Evolutionary conservation across 2,888 invertebrate species (phyloP), one percentile per base, ranked within the genome.

Genomic region (Amblyjoppa proteus): DNA sequence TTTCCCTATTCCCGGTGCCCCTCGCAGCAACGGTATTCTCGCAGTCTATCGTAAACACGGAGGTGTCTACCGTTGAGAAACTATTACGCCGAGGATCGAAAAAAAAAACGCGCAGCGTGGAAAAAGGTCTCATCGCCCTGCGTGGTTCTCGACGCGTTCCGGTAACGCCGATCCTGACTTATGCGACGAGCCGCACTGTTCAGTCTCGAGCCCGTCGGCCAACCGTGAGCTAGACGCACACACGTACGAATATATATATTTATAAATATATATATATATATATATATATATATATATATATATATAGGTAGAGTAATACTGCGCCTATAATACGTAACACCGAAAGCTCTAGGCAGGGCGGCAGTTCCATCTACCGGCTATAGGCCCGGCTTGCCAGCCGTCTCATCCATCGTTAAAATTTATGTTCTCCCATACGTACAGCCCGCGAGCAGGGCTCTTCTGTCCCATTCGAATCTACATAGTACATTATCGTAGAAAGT

Each of bases 331-430:
- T 73, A 77, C 73, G 82, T 78, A 78, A 74, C 78, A 61, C 61
- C 38, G 66, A 68, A 74, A 61, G 78, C 20, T 74, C 69, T 34
- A 64, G 53, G 31, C 34, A 71, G 34, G 68, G 73, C 74, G 51
- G 38, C 61, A 74, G 74, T 61, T 74, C 74, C 78, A 83, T 83
- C 68, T 74, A 83, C 78, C 41, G 61, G 64, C 7, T 53, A 53
- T 70, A 83, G 79, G 64, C 75, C 13, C 13, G 61, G 70, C 79
- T 83, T 77, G 73, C 74, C 73, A 83, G 74, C 78, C 69, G 53
- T 58, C 70, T 79, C 79, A 83, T 79, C 79, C 77, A 70, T 83
- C 83, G 74, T 83, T 75, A 75, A 83, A 79, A 83, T 83, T 83
- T 83, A 83, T 83, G 83, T 75, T 75, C 75, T 64, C 56, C 64